These are phyloP conservation scores for Paracanthobrama guichenoti DNA, from an alignment of 2,113 vertebrate genomes.

Conservation along the genomic window DNA sequence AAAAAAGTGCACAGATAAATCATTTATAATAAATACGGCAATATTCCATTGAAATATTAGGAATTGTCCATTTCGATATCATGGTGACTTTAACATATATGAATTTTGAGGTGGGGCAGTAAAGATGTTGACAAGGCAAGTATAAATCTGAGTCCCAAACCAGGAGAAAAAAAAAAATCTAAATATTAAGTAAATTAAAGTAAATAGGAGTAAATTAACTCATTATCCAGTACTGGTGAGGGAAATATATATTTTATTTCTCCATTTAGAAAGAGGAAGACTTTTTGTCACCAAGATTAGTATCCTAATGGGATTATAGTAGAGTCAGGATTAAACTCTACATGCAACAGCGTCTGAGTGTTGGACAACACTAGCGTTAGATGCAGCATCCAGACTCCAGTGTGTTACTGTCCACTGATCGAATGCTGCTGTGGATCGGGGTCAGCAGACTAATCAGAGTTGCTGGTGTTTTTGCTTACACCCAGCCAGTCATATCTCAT, in stretches of 20 bases:
- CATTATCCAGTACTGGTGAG: neutral
- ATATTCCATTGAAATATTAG: too few species aligned
- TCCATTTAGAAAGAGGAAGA: slow-evolving; percentile 17
- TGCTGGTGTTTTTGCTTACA: neutral
- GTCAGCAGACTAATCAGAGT: neutral
- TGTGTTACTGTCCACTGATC: neutral
- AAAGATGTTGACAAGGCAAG: too few species aligned
- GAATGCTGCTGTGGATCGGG: neutral
- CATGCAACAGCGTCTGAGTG: neutral
- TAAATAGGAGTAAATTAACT: neutral
- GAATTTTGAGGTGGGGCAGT: too few species aligned
- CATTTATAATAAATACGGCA: too few species aligned
- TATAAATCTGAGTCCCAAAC: too few species aligned
- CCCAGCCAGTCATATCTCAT: slow-evolving; percentile 61
- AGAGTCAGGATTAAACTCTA: slow-evolving; percentile 23
- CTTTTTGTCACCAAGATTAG: slow-evolving; percentile 2
- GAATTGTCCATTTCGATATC: too few species aligned
- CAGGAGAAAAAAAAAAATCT: too few species aligned
- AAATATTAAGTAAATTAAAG: too few species aligned
- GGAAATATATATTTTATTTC: neutral
- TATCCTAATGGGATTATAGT: slow-evolving; percentile 12
- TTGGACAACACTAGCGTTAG: neutral
- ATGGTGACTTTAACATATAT: too few species aligned
- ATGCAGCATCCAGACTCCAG: neutral
- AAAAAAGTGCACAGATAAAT: too few species aligned